Percentiles rank a stretch among this genome's conserved stretches.
Evolutionary conservation across 2,113 vertebrate genomes (phyloP).

Genomic region (Martes martes): DNA sequence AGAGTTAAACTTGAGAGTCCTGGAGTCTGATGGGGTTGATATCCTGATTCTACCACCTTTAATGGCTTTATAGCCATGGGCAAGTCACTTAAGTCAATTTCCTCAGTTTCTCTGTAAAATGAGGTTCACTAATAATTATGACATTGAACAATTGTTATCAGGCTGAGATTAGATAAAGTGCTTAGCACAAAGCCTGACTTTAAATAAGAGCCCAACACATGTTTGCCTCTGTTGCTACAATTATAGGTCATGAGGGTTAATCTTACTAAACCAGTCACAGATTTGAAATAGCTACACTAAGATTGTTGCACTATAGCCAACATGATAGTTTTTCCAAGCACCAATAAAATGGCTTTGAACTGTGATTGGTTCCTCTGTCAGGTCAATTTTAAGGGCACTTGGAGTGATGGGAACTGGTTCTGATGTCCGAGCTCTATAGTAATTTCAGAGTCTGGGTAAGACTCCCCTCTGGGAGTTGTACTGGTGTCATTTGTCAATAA

Average conservation of each 20-base stretch:
- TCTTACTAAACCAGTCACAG: not conserved
- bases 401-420: not conserved
- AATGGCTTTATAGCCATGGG: not conserved
- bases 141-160: not conserved
- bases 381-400: not conserved
- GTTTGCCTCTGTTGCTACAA: not conserved
- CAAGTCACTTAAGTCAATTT: not conserved
- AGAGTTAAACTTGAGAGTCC: not conserved
- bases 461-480: not conserved
- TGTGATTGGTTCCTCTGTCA: not conserved
- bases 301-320: not conserved
- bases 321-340: not conserved
- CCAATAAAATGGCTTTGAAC: not conserved
- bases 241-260: not conserved
- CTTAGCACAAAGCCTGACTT: not conserved
- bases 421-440: not conserved
- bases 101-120: not conserved
- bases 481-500: not conserved
- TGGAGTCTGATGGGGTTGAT: too few relatives aligned
- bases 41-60: not conserved
- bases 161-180: not conserved
- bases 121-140: not conserved
- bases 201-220: not conserved
- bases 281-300: not conserved
- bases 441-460: not conserved